Percentiles rank a stretch among this genome's conserved stretches.
Conservation (phyloP, 2,888 invertebrate species). For the Cantharis flavilabris region DNA sequence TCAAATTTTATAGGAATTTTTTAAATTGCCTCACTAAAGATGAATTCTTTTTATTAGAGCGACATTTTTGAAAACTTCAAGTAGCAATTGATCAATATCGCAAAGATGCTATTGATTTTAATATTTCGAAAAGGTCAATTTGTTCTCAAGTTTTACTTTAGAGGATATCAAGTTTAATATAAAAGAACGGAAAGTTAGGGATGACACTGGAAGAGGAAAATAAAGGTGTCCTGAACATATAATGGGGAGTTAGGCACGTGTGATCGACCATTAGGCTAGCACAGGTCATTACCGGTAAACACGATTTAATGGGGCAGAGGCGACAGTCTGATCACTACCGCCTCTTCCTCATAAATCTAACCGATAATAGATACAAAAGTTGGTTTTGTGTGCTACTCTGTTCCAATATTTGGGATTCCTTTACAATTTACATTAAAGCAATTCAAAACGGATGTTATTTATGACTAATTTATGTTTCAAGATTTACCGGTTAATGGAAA, state of each 20-base stretch:
- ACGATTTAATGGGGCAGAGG: constrained; percentile 42
- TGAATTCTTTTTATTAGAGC: not conserved
- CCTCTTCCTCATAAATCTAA: constrained; percentile 37
- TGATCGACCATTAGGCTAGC: constrained; percentile 38
- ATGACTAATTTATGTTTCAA: constrained; percentile 7
- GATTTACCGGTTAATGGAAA: not conserved
- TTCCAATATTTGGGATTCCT: constrained; percentile 12
- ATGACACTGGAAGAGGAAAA: constrained; percentile 13
- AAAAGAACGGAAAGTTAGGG: constrained; percentile 15
- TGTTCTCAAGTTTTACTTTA: not conserved
- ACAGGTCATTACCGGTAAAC: constrained; percentile 42
- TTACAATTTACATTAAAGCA: constrained; percentile 14
- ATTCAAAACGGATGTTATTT: constrained; percentile 10
- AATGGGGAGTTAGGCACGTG: constrained; percentile 33
- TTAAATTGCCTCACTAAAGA: constrained; percentile 22
- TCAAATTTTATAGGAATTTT: constrained; percentile 43
- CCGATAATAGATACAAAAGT: constrained; percentile 34
- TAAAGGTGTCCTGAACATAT: constrained; percentile 22
- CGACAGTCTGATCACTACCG: constrained; percentile 38
- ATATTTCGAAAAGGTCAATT: not conserved
- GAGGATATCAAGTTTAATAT: constrained; percentile 13
- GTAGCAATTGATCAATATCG: not conserved
- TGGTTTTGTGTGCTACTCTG: constrained; percentile 19
- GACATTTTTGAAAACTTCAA: not conserved
- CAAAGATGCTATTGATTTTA: not conserved